Evolutionary conservation across 1,140 invertebrate species (phyloP).

Genomic region (Philotrypesis tridentata): DNA sequence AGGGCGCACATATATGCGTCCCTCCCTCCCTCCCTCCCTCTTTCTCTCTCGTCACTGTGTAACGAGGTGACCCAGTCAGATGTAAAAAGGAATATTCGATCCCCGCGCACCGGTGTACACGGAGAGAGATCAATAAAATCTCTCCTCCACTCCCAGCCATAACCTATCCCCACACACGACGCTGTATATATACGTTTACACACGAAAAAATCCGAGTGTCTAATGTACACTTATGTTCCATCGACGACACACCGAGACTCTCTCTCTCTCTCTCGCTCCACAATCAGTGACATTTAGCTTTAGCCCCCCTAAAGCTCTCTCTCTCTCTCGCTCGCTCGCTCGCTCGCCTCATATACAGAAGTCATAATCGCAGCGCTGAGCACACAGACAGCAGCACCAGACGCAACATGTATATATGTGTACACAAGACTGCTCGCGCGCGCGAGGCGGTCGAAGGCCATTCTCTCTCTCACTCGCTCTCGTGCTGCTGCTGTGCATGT

Average conservation of each 20-base stretch:
- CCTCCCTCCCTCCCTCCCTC: no score
- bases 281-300: background rate
- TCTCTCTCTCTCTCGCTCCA: no score
- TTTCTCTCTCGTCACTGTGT: no score
- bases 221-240: no score
- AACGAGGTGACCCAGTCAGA: slow-evolving; percentile 20
- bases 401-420: background rate
- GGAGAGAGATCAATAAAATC: slow-evolving; percentile 32
- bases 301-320: background rate
- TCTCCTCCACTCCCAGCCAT: background rate
- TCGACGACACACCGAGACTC: no score
- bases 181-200: no score
- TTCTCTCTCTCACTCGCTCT: slow-evolving; percentile 39
- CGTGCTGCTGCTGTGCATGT: background rate
- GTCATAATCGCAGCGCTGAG: background rate
- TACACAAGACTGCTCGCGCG: background rate
- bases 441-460: slow-evolving; percentile 60
- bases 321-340: background rate
- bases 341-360: background rate
- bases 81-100: slow-evolving; percentile 19
- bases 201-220: slow-evolving; percentile 5
- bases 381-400: background rate
- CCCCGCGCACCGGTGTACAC: background rate
- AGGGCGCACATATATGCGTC: no score
- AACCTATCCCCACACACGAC: no score